Evolutionary conservation across 2,797 vertebrate genomes (phyloP).

Genomic region (Anniella stebbinsi): DNA sequence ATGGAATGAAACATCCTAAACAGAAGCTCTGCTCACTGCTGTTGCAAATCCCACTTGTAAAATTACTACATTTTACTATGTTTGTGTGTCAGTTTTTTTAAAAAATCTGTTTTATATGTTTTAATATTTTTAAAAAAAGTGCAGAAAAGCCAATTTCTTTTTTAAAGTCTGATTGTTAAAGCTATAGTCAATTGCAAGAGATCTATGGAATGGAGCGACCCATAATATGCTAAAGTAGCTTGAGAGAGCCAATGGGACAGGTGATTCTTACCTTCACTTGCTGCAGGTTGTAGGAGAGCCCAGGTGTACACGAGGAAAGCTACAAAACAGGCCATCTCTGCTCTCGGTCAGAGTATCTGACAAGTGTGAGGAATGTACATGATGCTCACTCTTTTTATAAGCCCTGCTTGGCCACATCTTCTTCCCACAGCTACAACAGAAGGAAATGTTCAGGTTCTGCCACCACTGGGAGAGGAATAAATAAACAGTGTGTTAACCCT

Average conservation of each 20-base stretch:
- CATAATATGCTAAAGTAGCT: background rate
- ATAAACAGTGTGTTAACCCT: background rate
- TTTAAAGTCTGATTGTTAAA: background rate
- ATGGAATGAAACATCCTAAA: too few species aligned
- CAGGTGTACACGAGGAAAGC: background rate
- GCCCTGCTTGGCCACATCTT: background rate
- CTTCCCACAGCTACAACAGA: background rate
- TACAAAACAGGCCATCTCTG: background rate
- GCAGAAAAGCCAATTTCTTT: background rate
- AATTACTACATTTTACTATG: too few species aligned
- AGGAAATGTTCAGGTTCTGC: background rate
- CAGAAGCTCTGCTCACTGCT: too few species aligned
- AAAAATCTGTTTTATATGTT: background rate
- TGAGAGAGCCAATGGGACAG: background rate
- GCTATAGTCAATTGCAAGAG: background rate
- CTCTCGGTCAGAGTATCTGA: conserved; percentile 16
- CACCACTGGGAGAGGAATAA: background rate
- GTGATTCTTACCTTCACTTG: background rate
- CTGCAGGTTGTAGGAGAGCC: background rate
- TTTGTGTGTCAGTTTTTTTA: too few species aligned
- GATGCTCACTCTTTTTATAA: conserved; percentile 1
- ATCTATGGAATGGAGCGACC: background rate
- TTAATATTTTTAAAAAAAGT: background rate
- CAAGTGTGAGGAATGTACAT: background rate
- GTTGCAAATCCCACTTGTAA: too few species aligned